Evolutionary conservation across 2,888 invertebrate genomes (phyloP).

Genomic region (Chirona hameri): DNA sequence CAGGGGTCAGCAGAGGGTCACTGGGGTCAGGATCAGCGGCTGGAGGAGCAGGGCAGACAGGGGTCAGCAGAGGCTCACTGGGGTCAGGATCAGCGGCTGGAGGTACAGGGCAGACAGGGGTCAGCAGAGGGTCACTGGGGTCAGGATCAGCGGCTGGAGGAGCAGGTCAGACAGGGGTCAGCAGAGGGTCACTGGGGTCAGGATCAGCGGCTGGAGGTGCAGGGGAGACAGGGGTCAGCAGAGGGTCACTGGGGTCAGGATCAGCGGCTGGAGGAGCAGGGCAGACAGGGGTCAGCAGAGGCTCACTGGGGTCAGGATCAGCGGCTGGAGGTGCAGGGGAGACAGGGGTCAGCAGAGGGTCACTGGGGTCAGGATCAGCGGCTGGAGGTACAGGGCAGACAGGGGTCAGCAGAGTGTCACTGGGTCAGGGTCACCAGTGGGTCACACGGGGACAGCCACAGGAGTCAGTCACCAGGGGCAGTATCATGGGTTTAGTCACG

Average conservation of each 20-base stretch:
- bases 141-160: slow-evolving; percentile 42
- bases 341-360: too few species aligned
- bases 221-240: too few species aligned
- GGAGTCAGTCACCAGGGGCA: too few species aligned
- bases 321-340: slow-evolving; percentile 40
- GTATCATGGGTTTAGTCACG: too few species aligned
- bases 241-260: slow-evolving; percentile 36
- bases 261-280: slow-evolving; percentile 41
- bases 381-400: slow-evolving; percentile 39
- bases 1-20: too few species aligned
- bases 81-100: slow-evolving; percentile 42
- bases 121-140: slow-evolving; percentile 27
- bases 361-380: slow-evolving; percentile 40
- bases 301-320: slow-evolving; percentile 39
- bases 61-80: too few species aligned
- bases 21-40: slow-evolving; percentile 41
- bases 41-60: slow-evolving; percentile 38
- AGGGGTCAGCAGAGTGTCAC: too few species aligned
- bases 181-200: slow-evolving; percentile 35
- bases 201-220: slow-evolving; percentile 42
- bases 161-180: too few species aligned
- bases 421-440: too few species aligned
- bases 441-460: too few species aligned
- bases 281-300: too few species aligned
- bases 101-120: slow-evolving; percentile 34